Base-by-base conservation (phyloP, 2,113 vertebrate species). In the Aleadryas rufinucha region DNA sequence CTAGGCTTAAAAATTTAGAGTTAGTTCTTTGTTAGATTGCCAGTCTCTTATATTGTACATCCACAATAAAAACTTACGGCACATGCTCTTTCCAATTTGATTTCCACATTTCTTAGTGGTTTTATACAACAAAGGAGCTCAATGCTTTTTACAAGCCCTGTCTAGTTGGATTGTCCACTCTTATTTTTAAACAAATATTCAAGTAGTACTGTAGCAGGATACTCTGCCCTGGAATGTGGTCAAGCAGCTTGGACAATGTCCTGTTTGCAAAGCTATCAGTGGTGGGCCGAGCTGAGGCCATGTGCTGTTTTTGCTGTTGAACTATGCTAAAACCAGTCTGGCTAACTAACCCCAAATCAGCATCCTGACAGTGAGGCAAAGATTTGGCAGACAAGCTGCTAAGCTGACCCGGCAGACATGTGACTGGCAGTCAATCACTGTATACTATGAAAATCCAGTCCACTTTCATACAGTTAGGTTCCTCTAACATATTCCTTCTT, bases 141-240 rank as follows among this genome's bases (percentile, higher is more conserved):
- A 2, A 56, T 74, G 17, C 11, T 50, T 87, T 84, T 59, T 64
- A 68, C 9, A 70, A 70, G 26, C 53, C 44, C 54, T 71, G 60
- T 12, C 22, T 70, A 54, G 30, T 2, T 68, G 11, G 14, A 59
- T 20, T 54, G 35, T 33, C 60, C 16, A 1, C 59, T 80, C 16
- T 59, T 78, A 87, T 50, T 84, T 85, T 84, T 85, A 83, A 91
- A 85, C 69, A 95, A 85, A 77, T 90, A 93, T 45, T 75, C 56
- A 85, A 26, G 52, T 77, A 75, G 56, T 83, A 28, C 37, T 19
- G 45, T 19, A 39, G 72, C 27, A 69, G 47, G 28, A 69, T 60
- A 69, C 27, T 37, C 22, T 52, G 35, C 28, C 39, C 39, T 4
- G 1, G 41, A 77, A 87, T 19, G 54, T 16, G 37, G 33, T 23